These are phyloP conservation scores for Syrista parreyssii DNA, from an alignment of 2,888 invertebrate genomes.

Conservation along the genomic window DNA sequence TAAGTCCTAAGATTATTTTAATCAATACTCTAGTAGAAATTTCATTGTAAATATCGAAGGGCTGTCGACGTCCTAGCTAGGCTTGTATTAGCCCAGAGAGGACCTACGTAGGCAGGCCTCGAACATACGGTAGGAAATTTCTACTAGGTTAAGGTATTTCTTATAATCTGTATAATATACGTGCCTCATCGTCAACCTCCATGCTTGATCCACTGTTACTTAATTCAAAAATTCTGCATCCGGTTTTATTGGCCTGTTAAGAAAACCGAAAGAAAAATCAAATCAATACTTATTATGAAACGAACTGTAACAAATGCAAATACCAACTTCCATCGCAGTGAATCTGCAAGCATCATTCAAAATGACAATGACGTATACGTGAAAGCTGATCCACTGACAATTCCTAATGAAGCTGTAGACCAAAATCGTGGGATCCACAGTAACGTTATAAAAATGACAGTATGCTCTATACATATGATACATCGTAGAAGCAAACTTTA, in stretches of 20 bases:
- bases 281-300: background rate
- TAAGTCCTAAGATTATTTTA: too few relatives aligned
- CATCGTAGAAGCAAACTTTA: background rate
- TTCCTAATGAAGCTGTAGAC: accelerated
- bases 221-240: background rate
- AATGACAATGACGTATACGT: background rate
- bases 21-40: too few relatives aligned
- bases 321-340: background rate
- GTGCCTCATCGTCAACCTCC: background rate
- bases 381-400: background rate
- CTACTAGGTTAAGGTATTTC: background rate
- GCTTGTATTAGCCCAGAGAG: too few relatives aligned
- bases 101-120: too few relatives aligned
- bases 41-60: too few relatives aligned
- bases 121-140: background rate
- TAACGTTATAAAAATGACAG: background rate
- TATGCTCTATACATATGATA: accelerated
- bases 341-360: background rate
- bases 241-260: background rate
- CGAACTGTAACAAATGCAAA: background rate
- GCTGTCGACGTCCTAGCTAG: too few relatives aligned
- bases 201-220: background rate
- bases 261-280: background rate
- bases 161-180: background rate
- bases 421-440: background rate